Evolutionary conservation across 2,888 invertebrate genomes (phyloP), one percentile per base, ranked within the genome.

Genomic region (Gymnocheta viridis): DNA sequence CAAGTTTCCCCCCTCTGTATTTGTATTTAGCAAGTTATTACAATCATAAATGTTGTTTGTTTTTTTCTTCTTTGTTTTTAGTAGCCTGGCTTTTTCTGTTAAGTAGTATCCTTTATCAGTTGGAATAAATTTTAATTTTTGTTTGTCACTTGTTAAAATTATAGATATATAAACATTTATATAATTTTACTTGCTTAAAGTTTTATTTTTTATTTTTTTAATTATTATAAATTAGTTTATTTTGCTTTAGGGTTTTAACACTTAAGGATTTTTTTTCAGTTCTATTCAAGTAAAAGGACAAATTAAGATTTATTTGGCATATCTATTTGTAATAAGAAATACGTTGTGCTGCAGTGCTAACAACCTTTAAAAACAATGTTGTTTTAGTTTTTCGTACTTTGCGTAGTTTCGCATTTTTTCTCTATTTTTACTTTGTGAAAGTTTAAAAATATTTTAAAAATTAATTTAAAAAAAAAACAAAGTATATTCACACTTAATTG

Each of bases 141-240:
- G 5, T 38, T 38, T 29, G 44, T 41, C 19, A 44, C 44, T 64
- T 69, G 44, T 54, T 22, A n/a, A 38, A 7, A 44, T n/a, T n/a
- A n/a, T n/a, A n/a, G n/a, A 44, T 7, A 35, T 19, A 58, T 24
- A 60, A 58, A 73, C 49, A 49, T 44, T 62, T 41, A 41, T 51
- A 54, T 32, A 22, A 4, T 24, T 35, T 67, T 60, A 35, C 24
- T 54, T 17, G 22, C 27, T n/a, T n/a, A n/a, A n/a, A n/a, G n/a
- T n/a, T 12, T 29, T 2, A 12, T 19, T 10, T 54, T 22, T 24
- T 56, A 22, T 17, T 66, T 41, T 54, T 54, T 67, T 60, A 32
- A 47, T 72, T 79, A 70, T 54, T 70, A 70, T 24, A 62, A 62
- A 79, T 79, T 44, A 32, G 44, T 79, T 78, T n/a, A n/a, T n/a